Evolutionary conservation across 2,113 vertebrate genomes (phyloP), one percentile per base, ranked within the genome.

Genomic region (Cololabis saira): DNA sequence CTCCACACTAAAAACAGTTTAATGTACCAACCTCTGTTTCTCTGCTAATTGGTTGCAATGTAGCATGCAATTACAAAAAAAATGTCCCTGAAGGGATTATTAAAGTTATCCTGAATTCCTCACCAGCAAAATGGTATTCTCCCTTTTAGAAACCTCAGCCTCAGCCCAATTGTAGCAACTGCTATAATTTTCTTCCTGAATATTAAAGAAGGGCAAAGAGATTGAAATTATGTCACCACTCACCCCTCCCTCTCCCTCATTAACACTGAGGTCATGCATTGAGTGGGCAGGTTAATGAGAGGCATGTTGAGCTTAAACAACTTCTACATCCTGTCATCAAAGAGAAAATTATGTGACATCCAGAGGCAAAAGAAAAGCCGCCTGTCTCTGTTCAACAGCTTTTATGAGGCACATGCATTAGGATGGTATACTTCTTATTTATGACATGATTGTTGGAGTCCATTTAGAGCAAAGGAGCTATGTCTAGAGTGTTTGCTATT

Each of bases 241-340:
- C 74, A 22, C 49, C 57, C 45, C 61, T 52, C 54, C 16, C 54
- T 59, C 67, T 70, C 74, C 60, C 77, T 84, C 81, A 88, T 88
- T 89, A 90, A 88, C 86, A 81, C 73, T 21, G 74, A 81, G 87
- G 87, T 84, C 85, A 60, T 75, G 67, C 44, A 59, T 75, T 76
- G 83, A 84, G 90, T 87, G 76, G 86, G 85, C 78, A 87, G 86
- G 84, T 86, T 87, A 91, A 90, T 90, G 72, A 87, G 84, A 88
- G 81, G 59, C 67, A 81, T 40, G 17, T 64, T 78, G 82, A 72
- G 73, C 74, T 81, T 50, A 74, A 72, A 78, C 81, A 80, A 71
- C 67, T 77, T 80, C 81, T 64, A 74, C 81, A 76, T 87, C 78
- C 83, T 88, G 84, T 80, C 84, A 80, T 72, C 68, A 71, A 1